Evolutionary conservation across 1,140 invertebrate genomes (phyloP), one percentile per base, ranked within the genome.

Genomic region (Aradophagus sp.): DNA sequence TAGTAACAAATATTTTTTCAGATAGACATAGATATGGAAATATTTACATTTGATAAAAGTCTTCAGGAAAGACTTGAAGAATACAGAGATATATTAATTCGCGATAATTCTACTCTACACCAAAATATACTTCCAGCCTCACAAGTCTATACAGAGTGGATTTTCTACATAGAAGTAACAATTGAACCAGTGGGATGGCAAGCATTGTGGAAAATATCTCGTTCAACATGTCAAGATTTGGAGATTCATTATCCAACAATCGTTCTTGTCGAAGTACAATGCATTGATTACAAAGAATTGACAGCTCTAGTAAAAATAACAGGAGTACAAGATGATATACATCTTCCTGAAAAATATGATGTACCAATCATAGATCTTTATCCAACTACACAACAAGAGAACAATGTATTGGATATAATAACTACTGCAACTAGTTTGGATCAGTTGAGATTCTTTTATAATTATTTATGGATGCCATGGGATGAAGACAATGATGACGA

Each of bases 391-490:
- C 63, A 84, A 10, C 89, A 90, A 75, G 86, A 87, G 12, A 87
- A 88, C 42, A 52, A 72, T 1, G 85, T 77, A 16, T 67, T 90
- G 0, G 89, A 90, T 73, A 82, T 87, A 23, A 50, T 87, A n/a
- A 77, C 77, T 6, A 85, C 81, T 16, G 77, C 81, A 0, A 78
- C 66, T 41, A 85, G 82, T 13, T 77, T 85, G 5, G 84, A 86
- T 41, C 76, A 82, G 15, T 44, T 86, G 3, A 67, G 89, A 44
- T 90, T 90, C 42, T 91, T 90, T 74, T 90, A 87, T 62, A 84
- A 86, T 38, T 80, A 89, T 66, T 71, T 91, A 3, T 89, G 89
- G 83, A 89, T 89, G 87, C 89, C 90, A 2, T 91, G 89, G 89
- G 90, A 91, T 61, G 74, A 84, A 32, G 89, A 90, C 41, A 87